phyloP scores from a whole-genome alignment of 2,888 invertebrate genomes.

The Lysandra bellargus region DNA sequence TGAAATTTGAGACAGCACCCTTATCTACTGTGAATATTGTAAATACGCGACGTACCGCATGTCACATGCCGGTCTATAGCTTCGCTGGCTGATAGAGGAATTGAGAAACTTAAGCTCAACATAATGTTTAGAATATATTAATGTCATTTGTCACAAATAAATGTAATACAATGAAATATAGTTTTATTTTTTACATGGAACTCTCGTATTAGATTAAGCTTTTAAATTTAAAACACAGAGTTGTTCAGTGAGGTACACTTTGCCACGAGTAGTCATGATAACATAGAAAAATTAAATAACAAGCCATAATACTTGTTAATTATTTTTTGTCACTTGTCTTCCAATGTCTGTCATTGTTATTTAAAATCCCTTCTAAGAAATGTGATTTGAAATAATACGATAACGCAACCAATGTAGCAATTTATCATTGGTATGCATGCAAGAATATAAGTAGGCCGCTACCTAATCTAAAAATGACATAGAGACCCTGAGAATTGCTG shows the following conservation, averaged over 20 bases:
- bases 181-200: slow-evolving; percentile 19
- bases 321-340: no score
- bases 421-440: neutral
- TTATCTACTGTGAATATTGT: slow-evolving; percentile 48
- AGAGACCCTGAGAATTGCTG: neutral
- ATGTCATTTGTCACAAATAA: slow-evolving; percentile 75
- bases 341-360: no score
- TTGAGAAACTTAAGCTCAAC: slow-evolving; percentile 77
- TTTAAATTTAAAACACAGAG: neutral
- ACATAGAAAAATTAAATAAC: no score
- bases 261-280: no score
- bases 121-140: slow-evolving; percentile 58
- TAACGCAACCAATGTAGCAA: neutral
- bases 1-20: neutral
- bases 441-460: neutral
- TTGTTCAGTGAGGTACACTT: no score
- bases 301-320: no score
- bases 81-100: slow-evolving; percentile 75
- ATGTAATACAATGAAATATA: slow-evolving; percentile 58
- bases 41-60: slow-evolving; percentile 52
- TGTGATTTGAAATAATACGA: neutral
- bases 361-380: no score
- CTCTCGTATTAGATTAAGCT: neutral
- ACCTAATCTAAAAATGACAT: neutral
- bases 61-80: slow-evolving; percentile 52